Evolutionary conservation across 2,797 vertebrate genomes (phyloP).

Genomic region (Mus minutoides): DNA sequence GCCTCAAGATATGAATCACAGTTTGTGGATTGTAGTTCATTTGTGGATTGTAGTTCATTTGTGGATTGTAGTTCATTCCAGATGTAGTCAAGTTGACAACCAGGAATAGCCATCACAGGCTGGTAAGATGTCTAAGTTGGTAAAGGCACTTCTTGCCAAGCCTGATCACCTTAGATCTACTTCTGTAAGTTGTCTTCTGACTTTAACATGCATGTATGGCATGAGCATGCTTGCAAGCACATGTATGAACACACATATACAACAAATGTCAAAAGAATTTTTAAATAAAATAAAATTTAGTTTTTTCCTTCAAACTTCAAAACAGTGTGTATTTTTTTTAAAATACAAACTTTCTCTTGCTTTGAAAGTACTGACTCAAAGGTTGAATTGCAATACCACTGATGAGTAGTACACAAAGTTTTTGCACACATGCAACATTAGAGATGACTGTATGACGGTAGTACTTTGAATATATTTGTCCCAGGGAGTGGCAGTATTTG

Average conservation of each 20-base stretch:
- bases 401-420: background rate
- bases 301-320: constrained; percentile 58
- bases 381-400: background rate
- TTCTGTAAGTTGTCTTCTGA: background rate
- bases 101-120: background rate
- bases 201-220: background rate
- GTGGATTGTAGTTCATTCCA: background rate
- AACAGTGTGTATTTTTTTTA: constrained; percentile 7
- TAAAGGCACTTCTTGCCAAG: background rate
- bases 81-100: background rate
- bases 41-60: background rate
- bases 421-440: constrained; percentile 40
- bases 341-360: background rate
- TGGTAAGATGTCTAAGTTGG: background rate
- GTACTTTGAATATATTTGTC: background rate
- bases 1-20: background rate
- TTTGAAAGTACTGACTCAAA: constrained; percentile 12
- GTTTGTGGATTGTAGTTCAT: background rate
- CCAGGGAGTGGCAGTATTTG: background rate
- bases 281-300: background rate
- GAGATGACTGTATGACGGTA: background rate
- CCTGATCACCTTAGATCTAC: background rate
- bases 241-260: background rate
- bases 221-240: background rate
- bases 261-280: background rate